Conservation (phyloP, 2,888 invertebrate species). For the Cheilosia variabilis region DNA sequence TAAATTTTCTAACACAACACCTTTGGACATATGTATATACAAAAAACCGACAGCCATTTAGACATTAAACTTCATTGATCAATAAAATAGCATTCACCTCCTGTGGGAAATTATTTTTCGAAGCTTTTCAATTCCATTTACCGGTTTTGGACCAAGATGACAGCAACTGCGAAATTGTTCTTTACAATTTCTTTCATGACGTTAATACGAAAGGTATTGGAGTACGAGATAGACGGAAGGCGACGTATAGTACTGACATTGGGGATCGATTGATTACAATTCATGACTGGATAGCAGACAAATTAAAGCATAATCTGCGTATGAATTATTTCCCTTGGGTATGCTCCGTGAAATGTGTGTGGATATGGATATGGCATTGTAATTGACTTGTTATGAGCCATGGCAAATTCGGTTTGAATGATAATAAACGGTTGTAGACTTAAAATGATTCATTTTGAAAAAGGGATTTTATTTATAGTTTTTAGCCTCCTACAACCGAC, state of each 20-base stretch:
- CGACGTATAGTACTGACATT: background rate
- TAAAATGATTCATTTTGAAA: too few relatives aligned
- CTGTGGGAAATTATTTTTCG: slow-evolving; percentile 28
- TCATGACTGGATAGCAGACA: background rate
- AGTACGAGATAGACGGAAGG: background rate
- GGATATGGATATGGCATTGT: background rate
- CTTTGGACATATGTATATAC: too few relatives aligned
- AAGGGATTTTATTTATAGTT: too few relatives aligned
- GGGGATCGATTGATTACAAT: slow-evolving; percentile 1
- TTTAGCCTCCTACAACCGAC: too few relatives aligned
- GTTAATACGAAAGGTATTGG: background rate
- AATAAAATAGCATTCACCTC: slow-evolving; percentile 6
- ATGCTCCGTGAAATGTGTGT: background rate
- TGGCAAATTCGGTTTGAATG: background rate
- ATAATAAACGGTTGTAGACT: too few relatives aligned
- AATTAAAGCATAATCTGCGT: background rate
- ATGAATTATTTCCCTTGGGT: background rate
- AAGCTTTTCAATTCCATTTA: slow-evolving; percentile 16
- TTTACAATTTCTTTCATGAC: background rate
- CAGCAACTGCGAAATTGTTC: background rate
- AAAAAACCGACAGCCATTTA: background rate
- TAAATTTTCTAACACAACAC: background rate
- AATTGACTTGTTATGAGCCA: background rate
- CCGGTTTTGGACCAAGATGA: background rate
- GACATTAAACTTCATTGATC: background rate